Evolutionary conservation across 1,140 invertebrate species (phyloP).

Genomic region (Nephila pilipes): DNA sequence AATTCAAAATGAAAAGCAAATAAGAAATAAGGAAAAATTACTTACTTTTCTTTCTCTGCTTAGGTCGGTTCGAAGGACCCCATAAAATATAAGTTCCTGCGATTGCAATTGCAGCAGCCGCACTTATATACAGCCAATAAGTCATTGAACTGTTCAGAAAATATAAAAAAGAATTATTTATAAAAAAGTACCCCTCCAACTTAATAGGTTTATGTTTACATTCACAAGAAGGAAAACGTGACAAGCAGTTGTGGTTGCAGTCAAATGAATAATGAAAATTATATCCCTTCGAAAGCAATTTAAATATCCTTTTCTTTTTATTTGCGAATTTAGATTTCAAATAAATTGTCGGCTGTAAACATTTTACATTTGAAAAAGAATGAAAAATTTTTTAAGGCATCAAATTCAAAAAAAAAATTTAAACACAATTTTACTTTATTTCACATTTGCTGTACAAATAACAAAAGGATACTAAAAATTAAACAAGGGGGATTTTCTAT

Average conservation of each 20-base stretch:
- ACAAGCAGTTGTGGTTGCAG: neutral
- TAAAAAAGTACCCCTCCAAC: slow-evolving; percentile 45
- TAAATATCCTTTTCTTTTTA: too few species aligned
- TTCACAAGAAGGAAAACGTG: slow-evolving; percentile 44
- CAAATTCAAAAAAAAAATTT: too few species aligned
- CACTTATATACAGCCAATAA: slow-evolving; percentile 64
- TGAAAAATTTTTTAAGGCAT: too few species aligned
- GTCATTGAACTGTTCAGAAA: slow-evolving; percentile 42
- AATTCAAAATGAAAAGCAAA: neutral
- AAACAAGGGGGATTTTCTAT: too few species aligned
- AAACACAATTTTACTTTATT: too few species aligned
- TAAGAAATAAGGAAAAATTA: neutral
- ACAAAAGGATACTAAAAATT: too few species aligned
- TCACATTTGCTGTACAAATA: too few species aligned
- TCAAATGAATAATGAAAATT: neutral
- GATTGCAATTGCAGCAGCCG: slow-evolving; percentile 50
- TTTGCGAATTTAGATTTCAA: too few species aligned
- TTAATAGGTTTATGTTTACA: slow-evolving; percentile 52
- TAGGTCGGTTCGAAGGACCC: slow-evolving; percentile 69
- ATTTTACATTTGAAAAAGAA: too few species aligned
- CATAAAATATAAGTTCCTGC: slow-evolving; percentile 72
- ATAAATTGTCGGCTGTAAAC: too few species aligned
- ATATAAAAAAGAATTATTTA: slow-evolving; percentile 39
- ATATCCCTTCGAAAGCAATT: too few species aligned
- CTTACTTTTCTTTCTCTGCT: slow-evolving; percentile 65